These are phyloP conservation scores for Metridium senile DNA, from an alignment of 92 coral and sea anemone species.

Conservation along the genomic window DNA sequence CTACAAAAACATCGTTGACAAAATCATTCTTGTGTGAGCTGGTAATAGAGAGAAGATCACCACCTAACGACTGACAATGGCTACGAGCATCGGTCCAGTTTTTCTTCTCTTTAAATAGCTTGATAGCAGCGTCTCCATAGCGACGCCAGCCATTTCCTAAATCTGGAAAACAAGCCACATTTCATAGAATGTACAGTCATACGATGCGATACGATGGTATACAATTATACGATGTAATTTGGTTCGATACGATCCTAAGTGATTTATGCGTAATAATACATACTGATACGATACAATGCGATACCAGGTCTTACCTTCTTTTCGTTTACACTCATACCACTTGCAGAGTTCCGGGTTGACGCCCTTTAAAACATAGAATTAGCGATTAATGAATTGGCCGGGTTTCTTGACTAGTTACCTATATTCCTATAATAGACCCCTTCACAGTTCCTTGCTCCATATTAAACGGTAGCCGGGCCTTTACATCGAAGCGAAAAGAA, in stretches of 20 bases:
- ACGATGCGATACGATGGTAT: background rate
- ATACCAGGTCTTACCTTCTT: background rate
- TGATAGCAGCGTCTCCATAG: conserved; percentile 13
- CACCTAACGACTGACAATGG: background rate
- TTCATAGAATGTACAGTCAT: no score
- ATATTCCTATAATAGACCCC: no score
- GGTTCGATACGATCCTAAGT: background rate
- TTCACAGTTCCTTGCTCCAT: no score
- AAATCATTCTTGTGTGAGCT: conserved; percentile 11
- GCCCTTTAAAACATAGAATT: background rate
- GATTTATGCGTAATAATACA: background rate
- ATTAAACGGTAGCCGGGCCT: no score
- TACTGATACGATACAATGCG: background rate
- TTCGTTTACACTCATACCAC: background rate
- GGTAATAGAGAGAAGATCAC: conserved; percentile 12
- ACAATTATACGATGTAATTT: background rate
- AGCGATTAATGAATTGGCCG: no score
- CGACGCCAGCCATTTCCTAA: conserved; percentile 19
- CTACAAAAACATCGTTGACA: conserved; percentile 5
- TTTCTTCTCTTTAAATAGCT: background rate
- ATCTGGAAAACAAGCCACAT: background rate
- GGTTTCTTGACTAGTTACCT: no score
- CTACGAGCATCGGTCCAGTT: background rate
- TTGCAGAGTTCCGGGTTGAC: background rate
- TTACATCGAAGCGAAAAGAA: no score